Conservation (phyloP, 92 coral and sea anemone genomes). For the Palythoa grandis region DNA sequence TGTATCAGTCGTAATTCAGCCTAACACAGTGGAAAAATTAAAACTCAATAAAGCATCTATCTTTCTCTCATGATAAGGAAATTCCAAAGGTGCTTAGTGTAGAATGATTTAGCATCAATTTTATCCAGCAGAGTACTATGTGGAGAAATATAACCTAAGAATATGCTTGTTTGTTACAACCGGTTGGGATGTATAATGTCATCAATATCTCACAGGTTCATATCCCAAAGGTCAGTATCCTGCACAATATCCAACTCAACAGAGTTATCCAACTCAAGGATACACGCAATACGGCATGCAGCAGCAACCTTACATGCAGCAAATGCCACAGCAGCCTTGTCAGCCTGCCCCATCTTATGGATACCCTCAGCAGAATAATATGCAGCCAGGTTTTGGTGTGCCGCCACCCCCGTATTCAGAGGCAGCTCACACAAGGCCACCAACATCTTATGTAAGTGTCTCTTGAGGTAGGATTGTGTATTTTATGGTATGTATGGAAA, state of each 20-base stretch:
- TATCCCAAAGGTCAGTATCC: constrained; percentile 28
- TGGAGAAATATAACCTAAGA: too few species aligned
- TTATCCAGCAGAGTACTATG: too few species aligned
- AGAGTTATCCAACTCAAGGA: constrained; percentile 39
- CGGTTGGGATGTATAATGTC: too few species aligned
- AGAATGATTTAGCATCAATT: too few species aligned
- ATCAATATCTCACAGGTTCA: constrained; percentile 3
- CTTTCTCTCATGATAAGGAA: too few species aligned
- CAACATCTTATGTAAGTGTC: constrained; percentile 33
- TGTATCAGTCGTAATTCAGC: too few species aligned
- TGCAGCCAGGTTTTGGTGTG: constrained; percentile 60
- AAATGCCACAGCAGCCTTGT: constrained; percentile 21
- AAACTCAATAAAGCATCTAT: too few species aligned
- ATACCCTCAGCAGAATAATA: constrained; percentile 26
- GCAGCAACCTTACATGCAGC: constrained; percentile 51
- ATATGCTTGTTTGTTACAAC: too few species aligned
- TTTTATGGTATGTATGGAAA: too few species aligned
- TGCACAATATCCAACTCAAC: constrained; percentile 37
- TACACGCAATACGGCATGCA: constrained; percentile 49
- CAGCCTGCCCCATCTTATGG: constrained; percentile 40
- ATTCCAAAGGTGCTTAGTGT: too few species aligned
- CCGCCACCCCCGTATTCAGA: constrained; percentile 84
- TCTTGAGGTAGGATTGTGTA: neutral
- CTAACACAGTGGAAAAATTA: too few species aligned
- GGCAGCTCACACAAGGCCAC: constrained; percentile 43